Evolutionary conservation across 2,888 invertebrate genomes (phyloP).

Genomic region (Platycheirus rosarum): DNA sequence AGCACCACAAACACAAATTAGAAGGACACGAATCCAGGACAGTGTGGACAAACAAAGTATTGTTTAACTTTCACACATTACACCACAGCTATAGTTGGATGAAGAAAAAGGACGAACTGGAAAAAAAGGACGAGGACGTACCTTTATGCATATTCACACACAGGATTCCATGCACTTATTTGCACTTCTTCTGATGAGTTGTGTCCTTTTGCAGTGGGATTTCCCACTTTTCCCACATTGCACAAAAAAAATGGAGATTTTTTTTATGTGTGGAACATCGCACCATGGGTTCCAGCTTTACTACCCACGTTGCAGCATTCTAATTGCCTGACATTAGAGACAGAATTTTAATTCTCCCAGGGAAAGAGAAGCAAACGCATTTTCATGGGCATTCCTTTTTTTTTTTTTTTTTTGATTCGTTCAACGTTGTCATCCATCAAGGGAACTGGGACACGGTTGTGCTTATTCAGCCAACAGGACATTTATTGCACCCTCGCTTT

Average conservation of each 20-base stretch:
- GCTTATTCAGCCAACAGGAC: conserved; percentile 34
- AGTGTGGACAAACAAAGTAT: conserved; percentile 59
- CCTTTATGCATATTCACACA: conserved; percentile 54
- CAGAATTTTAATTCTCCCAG: conserved; percentile 21
- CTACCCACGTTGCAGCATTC: conserved; percentile 41
- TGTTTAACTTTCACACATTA: conserved; percentile 73
- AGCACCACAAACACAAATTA: conserved; percentile 71
- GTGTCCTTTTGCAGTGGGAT: conserved; percentile 62
- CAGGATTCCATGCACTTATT: conserved; percentile 63
- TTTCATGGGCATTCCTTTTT: conserved; percentile 45
- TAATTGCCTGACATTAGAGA: conserved; percentile 66
- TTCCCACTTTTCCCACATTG: conserved; percentile 45
- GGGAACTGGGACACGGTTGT: conserved; percentile 37
- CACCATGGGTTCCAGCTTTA: conserved; percentile 35
- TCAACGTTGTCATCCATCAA: conserved; percentile 42
- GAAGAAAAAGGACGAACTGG: conserved; percentile 6
- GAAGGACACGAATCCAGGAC: conserved; percentile 62
- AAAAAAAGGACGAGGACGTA: conserved; percentile 5
- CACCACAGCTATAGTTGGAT: conserved; percentile 9
- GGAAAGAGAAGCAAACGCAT: conserved; percentile 43
- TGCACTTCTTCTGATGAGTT: conserved; percentile 65
- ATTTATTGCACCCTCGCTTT: conserved; percentile 49
- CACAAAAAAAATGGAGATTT: conserved; percentile 22
- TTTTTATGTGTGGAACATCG: conserved; percentile 34
- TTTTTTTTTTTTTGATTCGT: conserved; percentile 6